A percentile compares a stretch with the other conserved stretches of the same genome.
phyloP scores from a whole-genome alignment of 2,888 invertebrate genomes.

The Daptonema setosum region DNA sequence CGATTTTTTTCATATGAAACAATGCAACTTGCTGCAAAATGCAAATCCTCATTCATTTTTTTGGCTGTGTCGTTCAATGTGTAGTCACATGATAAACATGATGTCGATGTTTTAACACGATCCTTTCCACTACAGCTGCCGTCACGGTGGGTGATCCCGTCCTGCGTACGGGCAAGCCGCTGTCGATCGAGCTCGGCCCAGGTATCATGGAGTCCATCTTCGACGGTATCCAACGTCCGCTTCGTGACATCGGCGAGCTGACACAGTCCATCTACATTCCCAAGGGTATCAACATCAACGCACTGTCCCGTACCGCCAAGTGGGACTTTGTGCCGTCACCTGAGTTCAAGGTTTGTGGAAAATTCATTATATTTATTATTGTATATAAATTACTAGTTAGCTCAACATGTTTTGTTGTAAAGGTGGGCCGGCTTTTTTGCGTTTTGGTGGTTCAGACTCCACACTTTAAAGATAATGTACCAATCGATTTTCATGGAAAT shows the following conservation, averaged over 20 bases:
- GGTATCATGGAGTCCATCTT: slow-evolving; percentile 98
- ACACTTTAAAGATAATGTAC: no score
- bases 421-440: no score
- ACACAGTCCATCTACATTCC: slow-evolving; percentile 96
- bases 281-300: slow-evolving; percentile 87
- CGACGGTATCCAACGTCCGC: slow-evolving; percentile 95
- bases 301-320: slow-evolving; percentile 49
- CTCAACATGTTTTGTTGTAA: no score
- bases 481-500: no score
- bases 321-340: slow-evolving; percentile 74
- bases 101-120: neutral
- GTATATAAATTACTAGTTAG: no score
- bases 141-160: slow-evolving; percentile 99
- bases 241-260: slow-evolving; percentile 75
- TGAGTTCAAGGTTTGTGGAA: slow-evolving; percentile 7
- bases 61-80: no score
- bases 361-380: no score
- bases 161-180: slow-evolving; percentile 84
- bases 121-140: slow-evolving; percentile 42
- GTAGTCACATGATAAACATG: no score
- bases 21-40: no score
- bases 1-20: no score
- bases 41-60: no score
- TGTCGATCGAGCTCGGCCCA: slow-evolving; percentile 94
- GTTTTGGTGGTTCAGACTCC: no score